Conservation (phyloP, 2,113 vertebrate genomes). For the Alosa alosa region DNA sequence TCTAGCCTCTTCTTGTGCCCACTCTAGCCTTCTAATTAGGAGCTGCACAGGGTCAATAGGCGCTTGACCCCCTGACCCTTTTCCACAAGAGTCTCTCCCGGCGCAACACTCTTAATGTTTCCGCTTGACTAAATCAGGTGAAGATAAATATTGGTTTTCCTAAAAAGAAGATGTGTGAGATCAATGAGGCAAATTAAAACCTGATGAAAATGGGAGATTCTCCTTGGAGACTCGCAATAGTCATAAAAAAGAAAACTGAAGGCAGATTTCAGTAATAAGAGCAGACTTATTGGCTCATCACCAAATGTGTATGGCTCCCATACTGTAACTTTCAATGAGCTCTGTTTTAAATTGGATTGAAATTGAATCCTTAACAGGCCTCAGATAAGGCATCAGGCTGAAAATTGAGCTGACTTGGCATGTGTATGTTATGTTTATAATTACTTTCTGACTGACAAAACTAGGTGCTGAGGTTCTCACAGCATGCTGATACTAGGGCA, state of each 20-base stretch:
- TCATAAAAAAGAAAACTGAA: not conserved
- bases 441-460: conserved; percentile 1
- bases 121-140: not conserved
- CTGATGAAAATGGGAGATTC: not conserved
- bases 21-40: not conserved
- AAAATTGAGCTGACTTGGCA: conserved; percentile 11
- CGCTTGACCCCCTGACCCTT: not conserved
- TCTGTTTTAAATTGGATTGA: conserved; percentile 20
- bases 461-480: not conserved
- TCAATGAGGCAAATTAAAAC: not conserved
- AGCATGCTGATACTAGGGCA: not conserved
- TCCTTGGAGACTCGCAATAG: not conserved
- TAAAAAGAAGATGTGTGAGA: not conserved
- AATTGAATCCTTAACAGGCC: not conserved
- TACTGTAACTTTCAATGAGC: not conserved
- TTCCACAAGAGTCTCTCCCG: not conserved
- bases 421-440: not conserved
- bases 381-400: not conserved
- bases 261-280: not conserved
- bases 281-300: not conserved
- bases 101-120: not conserved
- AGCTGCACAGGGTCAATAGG: not conserved
- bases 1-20: not conserved
- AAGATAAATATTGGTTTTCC: not conserved
- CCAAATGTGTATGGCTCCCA: not conserved